Conservation (phyloP, 1,140 invertebrate genomes). For the Spodoptera litura region DNA sequence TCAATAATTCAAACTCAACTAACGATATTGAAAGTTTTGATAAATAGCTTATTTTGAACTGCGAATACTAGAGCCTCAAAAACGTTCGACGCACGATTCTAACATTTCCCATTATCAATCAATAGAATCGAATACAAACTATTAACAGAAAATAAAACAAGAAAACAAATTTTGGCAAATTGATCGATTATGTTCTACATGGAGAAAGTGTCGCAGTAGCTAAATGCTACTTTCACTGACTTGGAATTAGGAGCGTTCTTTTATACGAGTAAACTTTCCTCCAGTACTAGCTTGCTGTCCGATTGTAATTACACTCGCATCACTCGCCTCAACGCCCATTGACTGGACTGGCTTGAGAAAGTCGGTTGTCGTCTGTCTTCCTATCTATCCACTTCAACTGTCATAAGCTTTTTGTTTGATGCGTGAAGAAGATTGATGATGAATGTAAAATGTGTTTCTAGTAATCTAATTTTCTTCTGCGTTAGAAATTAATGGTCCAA, state of each 20-base stretch:
- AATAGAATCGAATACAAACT: not conserved
- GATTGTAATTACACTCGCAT: constrained; percentile 42
- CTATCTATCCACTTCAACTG: constrained; percentile 3
- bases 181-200: constrained; percentile 36
- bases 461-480: not conserved
- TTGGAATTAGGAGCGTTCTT: constrained; percentile 17
- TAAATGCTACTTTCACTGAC: constrained; percentile 33
- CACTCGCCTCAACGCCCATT: constrained; percentile 13
- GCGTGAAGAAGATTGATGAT: constrained; percentile 19
- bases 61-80: too few relatives aligned
- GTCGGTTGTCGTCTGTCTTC: constrained; percentile 6
- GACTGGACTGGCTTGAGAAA: constrained; percentile 31
- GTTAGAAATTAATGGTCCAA: not conserved
- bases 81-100: too few relatives aligned
- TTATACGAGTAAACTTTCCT: constrained; percentile 39
- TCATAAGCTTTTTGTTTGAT: constrained; percentile 7
- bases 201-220: constrained; percentile 43
- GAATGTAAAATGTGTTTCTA: not conserved
- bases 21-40: not conserved
- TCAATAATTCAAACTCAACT: too few relatives aligned
- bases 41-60: too few relatives aligned
- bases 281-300: constrained; percentile 28
- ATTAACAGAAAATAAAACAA: not conserved
- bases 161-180: constrained; percentile 33
- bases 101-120: not conserved